Base-by-base conservation (phyloP, 2,113 vertebrate species). In the Ptychochromis oligacanthus region DNA sequence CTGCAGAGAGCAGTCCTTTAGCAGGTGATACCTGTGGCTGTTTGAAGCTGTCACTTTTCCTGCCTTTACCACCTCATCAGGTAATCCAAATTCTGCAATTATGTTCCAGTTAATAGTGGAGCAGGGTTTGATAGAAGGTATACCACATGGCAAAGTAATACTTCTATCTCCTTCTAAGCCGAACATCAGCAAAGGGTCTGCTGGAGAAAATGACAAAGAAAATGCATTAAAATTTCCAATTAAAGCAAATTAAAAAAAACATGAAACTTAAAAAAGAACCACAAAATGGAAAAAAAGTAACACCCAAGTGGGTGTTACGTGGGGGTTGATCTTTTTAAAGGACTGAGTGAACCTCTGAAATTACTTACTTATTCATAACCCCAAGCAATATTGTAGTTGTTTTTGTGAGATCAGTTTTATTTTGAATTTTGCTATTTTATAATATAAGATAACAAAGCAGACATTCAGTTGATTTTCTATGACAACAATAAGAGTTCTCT, bases 1-100 rank as follows among this genome's bases (percentile, higher is more conserved):
- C 38, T 65, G 14, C 64, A 95, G 88, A 59, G 90, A 92, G 65
- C 94, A 95, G 86, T 91, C 59, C 34, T 18, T 36, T 2, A 59
- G 79, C 17, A 87, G 62, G 5, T 1, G 11, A 2, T 87, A 4
- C 43, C 65, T 85, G 56, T 4, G 13, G n/a, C 8, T 1, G 2
- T 61, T 38, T 28, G 36, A 34, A 20, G 4, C 26, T 18, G 7
- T 81, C 24, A 85, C 55, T 31, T 3, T 55, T 70, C 92, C 93
- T 28, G 49, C 82, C 8, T 26, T 85, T 79, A 91, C 90, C 67
- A 91, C 46, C 12, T 67, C 20, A 17, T 6, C 13, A 0, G 10
- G 7, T 11, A 24, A 24, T 2, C 17, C 6, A 67, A n/a, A 34
- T 0, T 5, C 0, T 12, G 12, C 82, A 11, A 4, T 2, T 56